A percentile compares a stretch with the other conserved stretches of the same genome.
phyloP scores from a whole-genome alignment of 2,888 invertebrate genomes.

The Microchrysa polita region DNA sequence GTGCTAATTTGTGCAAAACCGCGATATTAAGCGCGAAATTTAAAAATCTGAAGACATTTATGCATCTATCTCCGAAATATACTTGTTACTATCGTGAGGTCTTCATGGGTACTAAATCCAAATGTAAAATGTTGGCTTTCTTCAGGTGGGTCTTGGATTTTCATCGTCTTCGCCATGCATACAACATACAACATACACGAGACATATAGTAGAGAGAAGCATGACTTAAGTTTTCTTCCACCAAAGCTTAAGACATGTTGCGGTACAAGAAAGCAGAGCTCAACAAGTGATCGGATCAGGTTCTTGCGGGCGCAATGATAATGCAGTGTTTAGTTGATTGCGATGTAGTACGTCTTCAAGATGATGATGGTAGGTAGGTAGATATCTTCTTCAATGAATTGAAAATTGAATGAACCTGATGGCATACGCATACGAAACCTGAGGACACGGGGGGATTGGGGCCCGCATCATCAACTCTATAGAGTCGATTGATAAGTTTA shows the following conservation, averaged over 20 bases:
- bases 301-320: background rate
- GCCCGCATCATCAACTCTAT: constrained; percentile 12
- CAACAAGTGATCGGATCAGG: constrained; percentile 24
- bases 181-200: too few relatives aligned
- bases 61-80: constrained; percentile 3
- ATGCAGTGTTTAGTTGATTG: constrained; percentile 11
- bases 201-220: background rate
- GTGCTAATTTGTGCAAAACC: too few relatives aligned
- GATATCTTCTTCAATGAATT: too few relatives aligned
- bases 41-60: constrained; percentile 7
- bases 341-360: too few relatives aligned
- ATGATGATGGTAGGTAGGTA: too few relatives aligned
- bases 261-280: background rate
- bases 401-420: too few relatives aligned
- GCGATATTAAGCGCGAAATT: too few relatives aligned
- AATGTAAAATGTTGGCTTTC: constrained; percentile 18
- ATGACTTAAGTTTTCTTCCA: constrained; percentile 25
- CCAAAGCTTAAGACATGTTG: constrained; percentile 7
- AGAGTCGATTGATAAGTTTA: constrained; percentile 40
- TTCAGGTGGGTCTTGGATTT: constrained; percentile 45
- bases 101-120: constrained; percentile 48
- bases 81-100: constrained; percentile 48
- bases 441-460: too few relatives aligned
- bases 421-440: background rate
- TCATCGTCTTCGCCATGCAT: too few relatives aligned